Evolutionary conservation across 2,888 invertebrate species (phyloP), one percentile per base, ranked within the genome.

Genomic region (Conchocele bisecta): DNA sequence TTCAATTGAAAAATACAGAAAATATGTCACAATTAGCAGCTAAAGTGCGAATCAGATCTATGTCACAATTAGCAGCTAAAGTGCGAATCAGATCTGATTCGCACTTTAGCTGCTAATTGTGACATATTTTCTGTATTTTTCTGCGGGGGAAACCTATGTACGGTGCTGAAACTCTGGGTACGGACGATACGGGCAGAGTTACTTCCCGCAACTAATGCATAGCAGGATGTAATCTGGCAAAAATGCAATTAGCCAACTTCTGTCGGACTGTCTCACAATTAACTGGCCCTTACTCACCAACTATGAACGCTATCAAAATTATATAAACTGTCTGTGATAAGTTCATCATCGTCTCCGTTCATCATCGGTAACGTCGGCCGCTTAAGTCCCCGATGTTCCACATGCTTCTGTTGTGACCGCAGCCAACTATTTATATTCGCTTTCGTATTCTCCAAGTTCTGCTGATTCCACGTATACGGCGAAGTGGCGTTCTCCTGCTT

Each of bases 291-390:
- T 17, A 92, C 94, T 93, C 89, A 96, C 97, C 97, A 97, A 44
- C 95, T 95, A 89, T 95, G 94, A 82, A 96, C 93, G 84, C 95
- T 94, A 82, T 96, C 94, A 92, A 97, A 97, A 92, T 98, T 97
- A 92, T 98, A 98, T 22, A 98, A 77, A 46, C 87, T 79, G 33
- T 86, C 83, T 39, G 83, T 85, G 57, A 82, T 81, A 64, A 94
- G 94, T 89, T 97, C 96, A 84, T 96, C 96, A 28, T 95, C 94
- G 60, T 97, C 96, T 81, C 95, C 94, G 87, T 96, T 96, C 86
- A 95, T 94, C 53, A 94, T 94, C 57, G 94, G 94, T 85, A 98
- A 93, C 76, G 94, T 92, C 39, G 98, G 98, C 88, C 97, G 93
- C 91, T 95, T 95, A 76, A 86, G 94, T 91, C 77, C 93, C 46